phyloP scores from a whole-genome alignment of 2,113 vertebrate species.

The Ornithorhynchus anatinus region DNA sequence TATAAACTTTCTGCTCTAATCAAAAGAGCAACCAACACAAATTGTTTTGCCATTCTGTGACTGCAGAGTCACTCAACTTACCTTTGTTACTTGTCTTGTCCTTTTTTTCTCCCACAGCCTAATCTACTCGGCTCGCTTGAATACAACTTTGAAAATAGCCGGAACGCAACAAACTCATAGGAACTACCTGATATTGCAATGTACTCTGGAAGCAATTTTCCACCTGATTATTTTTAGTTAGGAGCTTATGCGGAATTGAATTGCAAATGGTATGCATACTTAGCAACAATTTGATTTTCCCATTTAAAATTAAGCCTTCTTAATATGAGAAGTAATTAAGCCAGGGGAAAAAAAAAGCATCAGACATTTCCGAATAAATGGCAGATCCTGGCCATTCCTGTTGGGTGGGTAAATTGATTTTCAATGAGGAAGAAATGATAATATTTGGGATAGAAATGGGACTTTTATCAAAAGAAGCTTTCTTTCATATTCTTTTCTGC shows the following conservation, averaged over 20 bases:
- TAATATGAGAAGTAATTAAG: slow-evolving; percentile 14
- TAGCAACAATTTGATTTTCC: slow-evolving; percentile 14
- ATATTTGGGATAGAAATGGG: background rate
- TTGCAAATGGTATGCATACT: slow-evolving; percentile 4
- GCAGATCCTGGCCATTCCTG: background rate
- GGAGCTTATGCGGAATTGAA: slow-evolving; percentile 18
- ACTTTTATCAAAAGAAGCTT: background rate
- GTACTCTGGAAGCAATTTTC: background rate
- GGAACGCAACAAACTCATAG: background rate
- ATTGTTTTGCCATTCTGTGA: slow-evolving; percentile 9
- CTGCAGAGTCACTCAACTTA: slow-evolving; percentile 16
- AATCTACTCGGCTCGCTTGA: background rate
- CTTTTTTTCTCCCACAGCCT: slow-evolving; percentile 27
- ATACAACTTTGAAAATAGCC: background rate
- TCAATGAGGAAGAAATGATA: background rate
- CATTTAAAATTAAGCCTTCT: slow-evolving; percentile 11
- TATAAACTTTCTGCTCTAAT: slow-evolving; percentile 15
- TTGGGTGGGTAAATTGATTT: slow-evolving; percentile 2
- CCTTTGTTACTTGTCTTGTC: slow-evolving; percentile 23
- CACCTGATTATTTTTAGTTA: slow-evolving; percentile 18
- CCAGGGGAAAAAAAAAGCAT: slow-evolving; percentile 12
- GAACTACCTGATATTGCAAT: background rate
- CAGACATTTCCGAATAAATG: slow-evolving; percentile 13
- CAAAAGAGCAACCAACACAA: slow-evolving; percentile 31
- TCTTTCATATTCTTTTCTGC: background rate